Evolutionary conservation across 1,140 invertebrate species (phyloP).

Genomic region (Heliconius nattereri): DNA sequence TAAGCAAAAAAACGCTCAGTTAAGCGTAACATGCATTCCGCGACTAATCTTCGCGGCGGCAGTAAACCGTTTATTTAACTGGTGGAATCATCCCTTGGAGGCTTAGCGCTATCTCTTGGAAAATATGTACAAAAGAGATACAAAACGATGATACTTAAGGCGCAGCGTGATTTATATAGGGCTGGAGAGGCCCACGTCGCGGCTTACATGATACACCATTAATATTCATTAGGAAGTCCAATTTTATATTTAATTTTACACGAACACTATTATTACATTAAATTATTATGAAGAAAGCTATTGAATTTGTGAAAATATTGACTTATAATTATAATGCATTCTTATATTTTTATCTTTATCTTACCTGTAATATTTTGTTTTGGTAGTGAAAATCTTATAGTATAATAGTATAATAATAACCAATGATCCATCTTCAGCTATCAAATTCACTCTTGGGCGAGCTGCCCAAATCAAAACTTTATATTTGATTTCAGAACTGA

Average conservation of each 20-base stretch:
- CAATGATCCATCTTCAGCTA: too few species aligned
- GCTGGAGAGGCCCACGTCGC: conserved; percentile 64
- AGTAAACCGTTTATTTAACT: conserved; percentile 42
- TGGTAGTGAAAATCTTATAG: too few species aligned
- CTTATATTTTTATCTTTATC: too few species aligned
- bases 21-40: conserved; percentile 21
- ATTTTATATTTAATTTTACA: conserved; percentile 49
- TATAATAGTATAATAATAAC: too few species aligned
- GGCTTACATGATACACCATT: conserved; percentile 69
- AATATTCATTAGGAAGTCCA: conserved; percentile 72
- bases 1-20: conserved; percentile 25
- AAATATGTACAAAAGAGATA: conserved; percentile 46
- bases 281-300: neutral
- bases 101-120: conserved; percentile 42
- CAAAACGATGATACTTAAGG: conserved; percentile 51
- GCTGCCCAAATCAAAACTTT: too few species aligned
- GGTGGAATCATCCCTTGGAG: conserved; percentile 36
- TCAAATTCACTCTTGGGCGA: too few species aligned
- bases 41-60: conserved; percentile 36
- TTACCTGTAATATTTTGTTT: too few species aligned
- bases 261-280: conserved; percentile 1
- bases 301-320: neutral
- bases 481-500: too few species aligned
- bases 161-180: conserved; percentile 70
- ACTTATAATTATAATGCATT: neutral